Evolutionary conservation across 2,888 invertebrate species (phyloP), one percentile per base, ranked within the genome.

Genomic region (Meandrusa payeni): DNA sequence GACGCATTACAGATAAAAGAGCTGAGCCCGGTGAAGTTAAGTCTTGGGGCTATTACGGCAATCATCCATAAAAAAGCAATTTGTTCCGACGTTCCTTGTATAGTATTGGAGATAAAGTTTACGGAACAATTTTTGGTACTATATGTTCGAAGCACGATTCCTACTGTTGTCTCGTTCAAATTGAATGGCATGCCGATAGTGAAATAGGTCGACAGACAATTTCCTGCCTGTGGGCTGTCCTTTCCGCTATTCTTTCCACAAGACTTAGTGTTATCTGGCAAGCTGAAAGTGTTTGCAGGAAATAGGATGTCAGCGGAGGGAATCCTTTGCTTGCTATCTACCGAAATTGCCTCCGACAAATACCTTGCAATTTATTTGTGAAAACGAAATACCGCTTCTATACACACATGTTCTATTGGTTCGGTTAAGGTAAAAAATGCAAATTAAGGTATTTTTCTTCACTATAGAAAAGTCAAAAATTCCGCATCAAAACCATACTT

Each of bases 161-260:
- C 27, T 38, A 43, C 37, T 52, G 54, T 51, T 47, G 45, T 48
- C 37, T 50, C 55, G 60, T 59, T 63, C 56, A 57, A 61, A 63
- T 60, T 64, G 52, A 48, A 51, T 50, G 15, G 45, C 31, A 34
- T 39, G 41, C 43, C 47, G 46, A 55, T 54, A 59, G 65, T 79
- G 77, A 79, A 69, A 68, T 69, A 75, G 79, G 81, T 76, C 76
- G 82, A 81, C 81, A 70, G 72, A 83, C 76, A 83, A 86, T 86
- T 85, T 85, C 86, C 83, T 76, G 74, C 57, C 60, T 52, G 63
- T 57, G 67, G 64, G 54, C 55, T 57, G 61, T 57, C 57, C 60
- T 73, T 78, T 73, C 78, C 78, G 72, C 71, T 74, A 72, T 76
- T 76, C 75, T 76, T 74, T 72, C 76, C 75, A 66, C 56, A 72